Percentiles rank a stretch among this genome's conserved stretches.
Conservation (phyloP, 2,888 invertebrate genomes). For the Leuctra nigra region DNA sequence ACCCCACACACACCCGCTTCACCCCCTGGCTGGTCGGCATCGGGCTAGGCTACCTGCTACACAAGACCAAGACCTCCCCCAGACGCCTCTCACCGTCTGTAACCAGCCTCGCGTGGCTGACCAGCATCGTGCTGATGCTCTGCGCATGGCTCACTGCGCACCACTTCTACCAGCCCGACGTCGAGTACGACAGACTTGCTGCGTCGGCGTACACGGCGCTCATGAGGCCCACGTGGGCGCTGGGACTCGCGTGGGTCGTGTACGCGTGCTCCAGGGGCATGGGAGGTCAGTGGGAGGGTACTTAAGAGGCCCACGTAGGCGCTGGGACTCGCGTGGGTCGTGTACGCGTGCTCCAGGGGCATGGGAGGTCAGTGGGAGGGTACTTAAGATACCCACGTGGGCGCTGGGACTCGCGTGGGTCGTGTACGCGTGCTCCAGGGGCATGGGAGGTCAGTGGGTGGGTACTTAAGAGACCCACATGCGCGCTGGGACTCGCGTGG, state of each 20-base stretch:
- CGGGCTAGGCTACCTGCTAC: slow-evolving; percentile 36
- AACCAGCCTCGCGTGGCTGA: background rate
- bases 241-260: background rate
- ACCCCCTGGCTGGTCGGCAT: slow-evolving; percentile 39
- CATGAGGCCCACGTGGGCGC: background rate
- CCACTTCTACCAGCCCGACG: background rate
- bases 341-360: too few species aligned
- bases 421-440: too few species aligned
- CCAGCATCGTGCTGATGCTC: background rate
- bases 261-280: background rate
- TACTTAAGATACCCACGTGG: too few species aligned
- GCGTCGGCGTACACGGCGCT: background rate
- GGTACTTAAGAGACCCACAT: too few species aligned
- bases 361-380: too few species aligned
- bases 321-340: too few species aligned
- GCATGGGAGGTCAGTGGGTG: too few species aligned
- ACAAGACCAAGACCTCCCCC: slow-evolving; percentile 32
- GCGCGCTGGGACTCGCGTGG: too few species aligned
- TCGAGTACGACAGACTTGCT: background rate
- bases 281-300: background rate
- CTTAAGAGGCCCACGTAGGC: too few species aligned
- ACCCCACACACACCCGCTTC: slow-evolving; percentile 37
- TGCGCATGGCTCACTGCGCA: background rate
- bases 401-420: too few species aligned
- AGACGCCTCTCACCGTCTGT: background rate